Base-by-base conservation (phyloP, 1,140 invertebrate species). In the Saccostrea cuccullata region DNA sequence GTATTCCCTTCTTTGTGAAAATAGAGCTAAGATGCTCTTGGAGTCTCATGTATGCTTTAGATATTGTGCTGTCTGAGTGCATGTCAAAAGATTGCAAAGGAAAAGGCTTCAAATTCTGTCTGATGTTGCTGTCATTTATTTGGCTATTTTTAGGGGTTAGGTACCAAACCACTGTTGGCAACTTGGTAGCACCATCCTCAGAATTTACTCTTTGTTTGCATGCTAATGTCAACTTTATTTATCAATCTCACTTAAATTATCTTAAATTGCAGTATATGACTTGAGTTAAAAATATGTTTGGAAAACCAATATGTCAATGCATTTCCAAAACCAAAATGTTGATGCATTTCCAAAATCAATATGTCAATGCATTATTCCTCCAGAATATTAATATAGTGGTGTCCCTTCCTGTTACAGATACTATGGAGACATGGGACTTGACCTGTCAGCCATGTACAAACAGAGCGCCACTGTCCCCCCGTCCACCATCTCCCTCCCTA, bases 401-500 rank as follows among this genome's bases (percentile, higher is more conserved):
- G n/a, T 64, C 17, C 17, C 17, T 47, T 47, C 47, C 58, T 17
- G 15, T 77, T 89, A 8, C 87, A 94, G 93, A 88, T 94, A 92
- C 87, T 91, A 89, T 89, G 90, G 91, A 8, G 93, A 94, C 84
- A 87, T 93, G 11, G 82, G 91, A 0, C 82, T 92, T 30, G 94
- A 95, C 82, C 87, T 94, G 17, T 89, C 92, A n/a, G 88, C 90
- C 15, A 89, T 94, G 85, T 64, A 93, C 2, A 84, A 89, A 82
- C 94, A 94, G 91, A 94, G 94, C 82, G 91, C 88, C 17, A 88
- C 93, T 0, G 55, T 85, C 9, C n/a, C 84, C n/a, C 84, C 84
- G 6, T 56, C 26, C 26, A 85, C 55, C 11, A 9, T 60, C 11
- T 91, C 84, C 20, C 92, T 92, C 4, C 94, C 94, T 13, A 93